Evolutionary conservation across 1,140 invertebrate genomes (phyloP).

Genomic region (Drosophila santomea): DNA sequence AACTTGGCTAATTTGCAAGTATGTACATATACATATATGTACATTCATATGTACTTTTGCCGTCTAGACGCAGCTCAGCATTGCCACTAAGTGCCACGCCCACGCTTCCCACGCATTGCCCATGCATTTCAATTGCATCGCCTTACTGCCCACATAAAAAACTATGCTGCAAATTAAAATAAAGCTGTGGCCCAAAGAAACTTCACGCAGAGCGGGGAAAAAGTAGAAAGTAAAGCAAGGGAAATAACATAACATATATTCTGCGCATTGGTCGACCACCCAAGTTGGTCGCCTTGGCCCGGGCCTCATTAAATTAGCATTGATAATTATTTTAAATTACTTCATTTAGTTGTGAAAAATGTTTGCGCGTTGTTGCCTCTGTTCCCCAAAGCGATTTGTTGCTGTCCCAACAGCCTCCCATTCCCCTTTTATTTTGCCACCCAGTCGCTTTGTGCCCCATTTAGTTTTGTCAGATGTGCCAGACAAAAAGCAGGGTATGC

Average conservation of each 20-base stretch:
- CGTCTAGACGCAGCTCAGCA: slow-evolving; percentile 37
- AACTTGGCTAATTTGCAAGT: slow-evolving; percentile 52
- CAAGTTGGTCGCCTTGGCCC: slow-evolving; percentile 21
- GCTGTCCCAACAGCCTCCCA: slow-evolving; percentile 26
- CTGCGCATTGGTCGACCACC: slow-evolving; percentile 5
- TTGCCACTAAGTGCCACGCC: slow-evolving; percentile 19
- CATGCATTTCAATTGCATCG: slow-evolving; percentile 70
- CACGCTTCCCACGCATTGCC: neutral
- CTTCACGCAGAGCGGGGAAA: neutral
- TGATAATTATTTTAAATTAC: slow-evolving; percentile 82
- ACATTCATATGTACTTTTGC: neutral
- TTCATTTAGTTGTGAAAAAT: slow-evolving; percentile 83
- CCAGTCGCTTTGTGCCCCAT: slow-evolving; percentile 1
- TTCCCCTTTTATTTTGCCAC: neutral
- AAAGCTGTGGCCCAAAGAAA: slow-evolving; percentile 20
- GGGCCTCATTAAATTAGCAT: slow-evolving; percentile 78
- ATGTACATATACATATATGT: neutral
- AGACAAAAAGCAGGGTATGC: neutral
- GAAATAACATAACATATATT: slow-evolving; percentile 1
- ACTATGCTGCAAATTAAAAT: slow-evolving; percentile 57
- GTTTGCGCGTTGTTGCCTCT: slow-evolving; percentile 49
- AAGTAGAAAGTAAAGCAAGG: neutral
- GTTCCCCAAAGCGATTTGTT: slow-evolving; percentile 66
- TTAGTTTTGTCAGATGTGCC: slow-evolving; percentile 21
- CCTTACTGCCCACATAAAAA: slow-evolving; percentile 36